phyloP scores from a whole-genome alignment of 2,797 vertebrate species.

The Aulostomus chinensis region DNA sequence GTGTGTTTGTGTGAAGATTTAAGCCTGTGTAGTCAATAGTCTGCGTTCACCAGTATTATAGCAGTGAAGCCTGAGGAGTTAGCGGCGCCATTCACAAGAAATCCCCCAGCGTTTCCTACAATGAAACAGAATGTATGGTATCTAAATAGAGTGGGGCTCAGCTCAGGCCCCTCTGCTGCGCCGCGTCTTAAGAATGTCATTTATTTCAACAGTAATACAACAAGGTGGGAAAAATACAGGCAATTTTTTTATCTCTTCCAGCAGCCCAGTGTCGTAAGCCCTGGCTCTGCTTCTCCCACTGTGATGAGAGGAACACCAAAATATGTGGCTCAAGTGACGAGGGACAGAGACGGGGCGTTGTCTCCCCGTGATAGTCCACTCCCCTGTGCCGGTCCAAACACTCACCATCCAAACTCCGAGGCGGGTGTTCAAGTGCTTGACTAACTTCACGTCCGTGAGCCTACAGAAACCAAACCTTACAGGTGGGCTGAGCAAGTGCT shows the following conservation, averaged over 20 bases:
- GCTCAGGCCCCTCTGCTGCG: not conserved
- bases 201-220: conserved; percentile 38
- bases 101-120: conserved; percentile 25
- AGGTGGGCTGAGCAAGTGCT: too few relatives aligned
- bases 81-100: conserved; percentile 21
- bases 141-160: conserved; percentile 22
- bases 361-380: too few relatives aligned
- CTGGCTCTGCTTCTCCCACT: too few relatives aligned
- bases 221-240: conserved; percentile 17
- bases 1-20: conserved; percentile 33
- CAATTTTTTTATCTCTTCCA: conserved; percentile 19
- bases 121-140: conserved; percentile 13
- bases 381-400: too few relatives aligned
- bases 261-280: conserved; percentile 12
- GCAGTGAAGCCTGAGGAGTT: conserved; percentile 10
- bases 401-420: too few relatives aligned
- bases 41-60: conserved; percentile 19
- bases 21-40: conserved; percentile 33
- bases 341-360: too few relatives aligned
- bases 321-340: too few relatives aligned
- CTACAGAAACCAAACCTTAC: too few relatives aligned
- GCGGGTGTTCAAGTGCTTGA: too few relatives aligned
- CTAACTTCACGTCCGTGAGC: too few relatives aligned
- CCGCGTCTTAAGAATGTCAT: conserved; percentile 25
- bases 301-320: too few relatives aligned